Evolutionary conservation across 2,113 vertebrate species (phyloP), one percentile per base, ranked within the genome.

Genomic region (Rhineura floridana): DNA sequence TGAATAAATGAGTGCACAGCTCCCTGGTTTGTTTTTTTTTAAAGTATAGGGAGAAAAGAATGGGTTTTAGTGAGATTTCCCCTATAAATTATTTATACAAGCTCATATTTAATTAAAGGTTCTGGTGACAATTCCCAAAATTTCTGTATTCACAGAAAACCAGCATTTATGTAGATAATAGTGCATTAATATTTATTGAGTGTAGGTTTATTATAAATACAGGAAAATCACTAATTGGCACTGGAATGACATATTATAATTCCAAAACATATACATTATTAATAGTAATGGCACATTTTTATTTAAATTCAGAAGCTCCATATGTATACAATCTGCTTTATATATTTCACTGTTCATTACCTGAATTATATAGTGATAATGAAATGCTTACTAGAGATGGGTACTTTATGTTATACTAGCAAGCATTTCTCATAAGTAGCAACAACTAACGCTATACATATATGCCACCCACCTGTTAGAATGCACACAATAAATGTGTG

Each of bases 131-230:
- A 91, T 80, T 42, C n/a, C 46, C 1, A 72, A 90, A 88, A 80
- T 91, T 75, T 92, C 72, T 75, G 79, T 75, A 90, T 72, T 72
- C 87, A 87, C 48, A 90, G 93, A 86, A 93, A 94, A 6, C 0
- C 62, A 80, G 73, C 70, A 88, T 86, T 46, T 30, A 8, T 70
- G 81, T 82, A 90, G 87, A 39, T 92, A 92, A 86, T 9, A 91
- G 85, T 50, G 65, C 28, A 88, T 93, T 92, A 94, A 93, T 94
- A 89, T 91, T 87, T 88, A 91, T 81, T 85, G 93, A 89, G 87
- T 70, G 80, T 59, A 92, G 92, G 90, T 93, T 96, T 94, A 83
- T 90, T 91, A 91, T 89, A 95, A 94, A 93, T 89, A 95, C 75
- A 90, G 83, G 44, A 90, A 93, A 93, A 80, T 86, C 87, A 90